These are phyloP conservation scores for Dromiciops gliroides DNA, from an alignment of 2,113 vertebrate species.

Conservation along the genomic window DNA sequence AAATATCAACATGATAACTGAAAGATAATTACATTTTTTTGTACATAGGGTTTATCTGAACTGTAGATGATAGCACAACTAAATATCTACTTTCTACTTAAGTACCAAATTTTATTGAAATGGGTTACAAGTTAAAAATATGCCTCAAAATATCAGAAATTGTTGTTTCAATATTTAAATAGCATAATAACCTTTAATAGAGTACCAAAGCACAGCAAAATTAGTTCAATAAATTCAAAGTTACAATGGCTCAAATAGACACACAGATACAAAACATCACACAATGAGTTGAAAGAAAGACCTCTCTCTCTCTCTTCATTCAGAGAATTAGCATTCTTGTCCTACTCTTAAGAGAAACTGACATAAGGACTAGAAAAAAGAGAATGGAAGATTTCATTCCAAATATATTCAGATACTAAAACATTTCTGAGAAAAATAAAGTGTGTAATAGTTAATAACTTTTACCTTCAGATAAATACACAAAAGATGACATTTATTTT, in stretches of 20 bases:
- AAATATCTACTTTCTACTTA: background rate
- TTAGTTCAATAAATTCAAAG: constrained; percentile 13
- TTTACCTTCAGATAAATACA: background rate
- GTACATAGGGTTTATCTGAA: background rate
- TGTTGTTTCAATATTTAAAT: background rate
- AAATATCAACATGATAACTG: background rate
- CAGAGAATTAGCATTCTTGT: background rate
- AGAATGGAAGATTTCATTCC: background rate
- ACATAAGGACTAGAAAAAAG: background rate
- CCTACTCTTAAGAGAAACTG: background rate
- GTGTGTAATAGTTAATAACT: background rate
- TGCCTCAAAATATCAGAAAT: background rate
- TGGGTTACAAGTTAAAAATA: constrained; percentile 11
- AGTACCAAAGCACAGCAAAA: background rate
- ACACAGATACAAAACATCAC: background rate
- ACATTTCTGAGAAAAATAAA: background rate
- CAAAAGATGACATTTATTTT: constrained; percentile 3
- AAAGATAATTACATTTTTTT: background rate
- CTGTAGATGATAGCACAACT: background rate
- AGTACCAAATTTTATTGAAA: background rate
- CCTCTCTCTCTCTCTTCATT: background rate
- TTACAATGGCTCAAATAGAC: background rate
- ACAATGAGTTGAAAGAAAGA: background rate
- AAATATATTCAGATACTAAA: background rate
- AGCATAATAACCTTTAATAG: background rate